Base-by-base conservation (phyloP, 1,140 invertebrate species). In the Formica selysi region DNA sequence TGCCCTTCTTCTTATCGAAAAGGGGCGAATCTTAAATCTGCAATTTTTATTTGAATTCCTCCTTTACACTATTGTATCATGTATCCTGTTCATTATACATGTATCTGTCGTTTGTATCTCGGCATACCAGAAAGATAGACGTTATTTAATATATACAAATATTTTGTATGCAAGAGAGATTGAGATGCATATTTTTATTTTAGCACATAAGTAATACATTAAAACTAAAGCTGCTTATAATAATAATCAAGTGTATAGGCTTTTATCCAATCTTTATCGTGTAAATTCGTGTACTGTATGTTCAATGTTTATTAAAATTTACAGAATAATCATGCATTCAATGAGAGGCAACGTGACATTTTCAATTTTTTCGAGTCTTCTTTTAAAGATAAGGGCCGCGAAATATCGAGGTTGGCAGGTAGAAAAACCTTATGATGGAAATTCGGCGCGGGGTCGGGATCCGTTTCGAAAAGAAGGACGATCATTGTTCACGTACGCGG, bases 401-500 rank as follows among this genome's bases (percentile, higher is more conserved):
- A 59, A 87, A 87, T 65, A 85, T 76, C n/a, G 16, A 65, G 16
- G 59, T 71, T 73, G 67, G 71, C 88, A 89, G 88, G 86, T 90
- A 87, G 80, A 38, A 29, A 51, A 51, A 57, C 10, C 57, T 76
- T 26, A 44, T 57, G 61, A 26, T 62, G 74, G 73, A 91, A 86
- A 90, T 65, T 84, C 62, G 71, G 29, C 80, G 83, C 65, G 64
- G 81, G 83, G 73, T 87, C 84, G 54, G 86, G 87, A 91, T 90
- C 83, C 87, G 67, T 89, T 85, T 91, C 86, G 88, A 71, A 61
- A 89, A 57, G 29, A 76, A 81, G 78, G 61, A 73, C 76, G 87
- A 86, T 88, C 86, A 91, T 92, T 92, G 89, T 92, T 92, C 86
- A 22, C 78, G 41, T 87, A 71, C 62, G 67, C 88, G 88, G 84